These are phyloP conservation scores for Antechinus flavipes DNA, from an alignment of 2,113 vertebrate species.

Conservation along the genomic window DNA sequence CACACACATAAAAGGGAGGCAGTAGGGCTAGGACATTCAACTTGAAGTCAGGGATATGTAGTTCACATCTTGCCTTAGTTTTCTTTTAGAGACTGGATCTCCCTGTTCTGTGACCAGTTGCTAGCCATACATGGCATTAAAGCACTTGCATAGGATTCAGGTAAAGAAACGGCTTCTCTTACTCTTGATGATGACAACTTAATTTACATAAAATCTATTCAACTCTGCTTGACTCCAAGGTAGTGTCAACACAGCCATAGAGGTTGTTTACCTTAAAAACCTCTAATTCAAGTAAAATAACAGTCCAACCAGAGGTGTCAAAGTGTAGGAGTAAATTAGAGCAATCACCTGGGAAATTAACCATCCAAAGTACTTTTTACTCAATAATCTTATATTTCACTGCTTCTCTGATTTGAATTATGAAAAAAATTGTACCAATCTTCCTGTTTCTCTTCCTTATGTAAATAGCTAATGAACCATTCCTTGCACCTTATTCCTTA, in stretches of 20 bases:
- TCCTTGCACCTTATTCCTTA: constrained; percentile 49
- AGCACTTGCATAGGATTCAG: neutral
- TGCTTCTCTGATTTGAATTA: constrained; percentile 31
- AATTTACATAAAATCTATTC: neutral
- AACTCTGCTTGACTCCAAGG: neutral
- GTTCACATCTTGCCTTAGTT: neutral
- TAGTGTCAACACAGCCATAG: neutral
- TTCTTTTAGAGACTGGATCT: neutral
- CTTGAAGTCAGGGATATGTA: neutral
- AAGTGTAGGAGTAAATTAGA: constrained; percentile 41
- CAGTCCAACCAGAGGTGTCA: constrained; percentile 53
- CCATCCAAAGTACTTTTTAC: constrained; percentile 54
- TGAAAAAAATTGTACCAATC: constrained; percentile 50
- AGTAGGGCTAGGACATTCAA: neutral
- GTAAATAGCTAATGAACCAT: constrained; percentile 45
- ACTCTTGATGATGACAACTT: neutral
- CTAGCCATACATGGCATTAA: no score
- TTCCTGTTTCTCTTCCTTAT: constrained; percentile 42
- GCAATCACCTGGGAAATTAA: constrained; percentile 52
- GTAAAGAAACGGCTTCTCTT: neutral
- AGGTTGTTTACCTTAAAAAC: constrained; percentile 34
- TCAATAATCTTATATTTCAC: constrained; percentile 42
- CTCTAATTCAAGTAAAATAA: constrained; percentile 51
- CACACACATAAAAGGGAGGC: neutral
- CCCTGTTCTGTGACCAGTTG: neutral